These are phyloP conservation scores for Elysia chlorotica DNA, from an alignment of 1,140 invertebrate species.

Conservation along the genomic window DNA sequence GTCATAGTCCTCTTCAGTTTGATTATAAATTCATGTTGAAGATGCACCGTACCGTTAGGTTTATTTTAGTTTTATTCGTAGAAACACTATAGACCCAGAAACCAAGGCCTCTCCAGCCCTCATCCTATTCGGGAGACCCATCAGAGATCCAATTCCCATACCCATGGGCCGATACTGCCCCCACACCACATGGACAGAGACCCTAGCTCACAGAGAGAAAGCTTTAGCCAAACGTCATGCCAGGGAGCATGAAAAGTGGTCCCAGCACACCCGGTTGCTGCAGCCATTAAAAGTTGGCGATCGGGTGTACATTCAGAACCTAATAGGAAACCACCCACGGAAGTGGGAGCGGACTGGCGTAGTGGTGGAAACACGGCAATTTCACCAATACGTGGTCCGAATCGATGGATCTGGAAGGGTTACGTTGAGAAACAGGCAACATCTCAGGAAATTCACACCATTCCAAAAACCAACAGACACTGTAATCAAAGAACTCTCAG, in stretches of 20 bases:
- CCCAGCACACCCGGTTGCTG: slow-evolving; percentile 12
- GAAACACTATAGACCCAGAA: slow-evolving; percentile 28
- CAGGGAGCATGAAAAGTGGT: slow-evolving; percentile 21
- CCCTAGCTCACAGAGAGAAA: slow-evolving; percentile 6
- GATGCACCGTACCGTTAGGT: too few relatives aligned
- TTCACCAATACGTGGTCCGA: slow-evolving; percentile 25
- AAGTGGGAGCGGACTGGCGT: slow-evolving; percentile 26
- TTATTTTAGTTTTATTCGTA: too few relatives aligned
- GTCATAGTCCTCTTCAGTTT: too few relatives aligned
- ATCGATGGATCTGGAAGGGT: slow-evolving; percentile 26
- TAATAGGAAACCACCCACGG: slow-evolving; percentile 21
- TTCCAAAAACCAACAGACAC: not conserved
- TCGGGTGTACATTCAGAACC: slow-evolving; percentile 25
- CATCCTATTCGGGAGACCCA: slow-evolving; percentile 27
- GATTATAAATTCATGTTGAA: too few relatives aligned
- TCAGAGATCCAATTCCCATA: slow-evolving; percentile 25
- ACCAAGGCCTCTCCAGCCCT: slow-evolving; percentile 27
- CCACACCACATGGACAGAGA: slow-evolving; percentile 22
- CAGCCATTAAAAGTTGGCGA: slow-evolving; percentile 27
- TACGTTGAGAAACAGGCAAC: slow-evolving; percentile 24
- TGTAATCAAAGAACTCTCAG: not conserved
- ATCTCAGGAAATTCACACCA: slow-evolving; percentile 26
- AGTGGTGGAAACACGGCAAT: slow-evolving; percentile 24
- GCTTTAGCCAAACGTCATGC: slow-evolving; percentile 15
- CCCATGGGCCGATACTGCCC: slow-evolving; percentile 20